Evolutionary conservation across 1,140 invertebrate species (phyloP), one percentile per base, ranked within the genome.

Genomic region (Nasonia giraulti): DNA sequence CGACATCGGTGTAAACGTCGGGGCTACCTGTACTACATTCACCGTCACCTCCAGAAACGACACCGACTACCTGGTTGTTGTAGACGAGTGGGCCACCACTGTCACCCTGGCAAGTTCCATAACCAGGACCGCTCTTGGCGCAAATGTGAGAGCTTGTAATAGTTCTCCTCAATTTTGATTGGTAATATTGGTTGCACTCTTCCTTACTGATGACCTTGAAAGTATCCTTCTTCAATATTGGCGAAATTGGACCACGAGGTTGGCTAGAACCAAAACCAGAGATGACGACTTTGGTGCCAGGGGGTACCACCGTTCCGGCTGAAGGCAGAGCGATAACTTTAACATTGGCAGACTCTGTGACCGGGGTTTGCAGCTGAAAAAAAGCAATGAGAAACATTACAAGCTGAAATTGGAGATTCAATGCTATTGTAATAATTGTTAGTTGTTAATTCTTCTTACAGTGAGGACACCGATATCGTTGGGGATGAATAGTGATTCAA

Each of bases 21-120:
- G 69, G 75, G n/a, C 7, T 20, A 3, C 75, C 75, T 6, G 11
- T 74, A 23, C 20, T 2, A 37, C 40, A 47, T n/a, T 12, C 2
- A 20, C 75, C 75, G 14, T 77, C 14, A 12, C 40, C 44, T 50
- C 40, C 40, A 50, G 40, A 27, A 50, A 47, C 44, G 27, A 77
- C 23, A n/a, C 75, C 75, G 47, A 77, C n/a, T 7, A 77, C 20
- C n/a, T 50, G 17, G 23, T 77, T 50, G 6, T 50, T 50, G 44
- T 77, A 50, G n/a, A 31, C 27, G 17, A 77, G 44, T 11, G 75
- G 75, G 11, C 75, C 75, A 50, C 75, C 75, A 20, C 44, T 47
- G 75, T 77, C 75, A 77, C 40, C 44, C 7, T 50, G 8, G 31
- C 73, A 74, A 40, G 33, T 40, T 33, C 73, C 73, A 74, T 37